phyloP scores from a whole-genome alignment of 2,888 invertebrate genomes.

The Phaedon cochleariae region DNA sequence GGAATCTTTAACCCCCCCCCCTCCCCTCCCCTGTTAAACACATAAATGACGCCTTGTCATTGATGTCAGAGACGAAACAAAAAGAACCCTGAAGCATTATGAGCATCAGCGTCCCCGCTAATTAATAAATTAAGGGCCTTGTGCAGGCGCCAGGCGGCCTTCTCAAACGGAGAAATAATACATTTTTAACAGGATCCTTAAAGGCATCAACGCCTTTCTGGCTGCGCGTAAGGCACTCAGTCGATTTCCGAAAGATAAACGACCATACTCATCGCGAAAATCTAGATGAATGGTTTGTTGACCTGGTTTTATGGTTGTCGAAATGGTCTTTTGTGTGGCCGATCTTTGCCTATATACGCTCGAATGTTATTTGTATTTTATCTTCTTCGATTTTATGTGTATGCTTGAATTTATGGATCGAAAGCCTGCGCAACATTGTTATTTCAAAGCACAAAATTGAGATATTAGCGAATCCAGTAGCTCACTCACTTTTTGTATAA shows the following conservation, averaged over 20 bases:
- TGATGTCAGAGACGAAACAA: too few species aligned
- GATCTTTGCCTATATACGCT: too few species aligned
- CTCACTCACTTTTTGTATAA: too few species aligned
- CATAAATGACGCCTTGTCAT: too few species aligned
- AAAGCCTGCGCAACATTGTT: too few species aligned
- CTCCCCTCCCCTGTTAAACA: too few species aligned
- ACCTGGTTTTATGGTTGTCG: constrained; percentile 33
- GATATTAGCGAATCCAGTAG: too few species aligned
- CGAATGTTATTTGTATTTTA: too few species aligned
- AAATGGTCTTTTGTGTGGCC: constrained; percentile 15
- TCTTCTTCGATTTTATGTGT: too few species aligned
- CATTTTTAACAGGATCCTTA: constrained; percentile 63
- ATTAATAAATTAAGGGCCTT: constrained; percentile 61
- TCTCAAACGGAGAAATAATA: constrained; percentile 59
- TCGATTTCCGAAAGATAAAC: constrained; percentile 43
- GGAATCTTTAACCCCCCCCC: too few species aligned
- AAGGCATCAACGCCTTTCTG: constrained; percentile 62
- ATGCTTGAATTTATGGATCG: too few species aligned
- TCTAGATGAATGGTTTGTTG: constrained; percentile 35
- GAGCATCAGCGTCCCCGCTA: constrained; percentile 41
- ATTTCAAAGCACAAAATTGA: too few species aligned
- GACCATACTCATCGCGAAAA: constrained; percentile 26
- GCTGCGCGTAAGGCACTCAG: constrained; percentile 38
- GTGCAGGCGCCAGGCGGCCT: constrained; percentile 61
- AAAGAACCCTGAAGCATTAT: constrained; percentile 19